These are phyloP conservation scores for Amblyteles armatorius DNA, from an alignment of 2,888 invertebrate species.

Conservation along the genomic window DNA sequence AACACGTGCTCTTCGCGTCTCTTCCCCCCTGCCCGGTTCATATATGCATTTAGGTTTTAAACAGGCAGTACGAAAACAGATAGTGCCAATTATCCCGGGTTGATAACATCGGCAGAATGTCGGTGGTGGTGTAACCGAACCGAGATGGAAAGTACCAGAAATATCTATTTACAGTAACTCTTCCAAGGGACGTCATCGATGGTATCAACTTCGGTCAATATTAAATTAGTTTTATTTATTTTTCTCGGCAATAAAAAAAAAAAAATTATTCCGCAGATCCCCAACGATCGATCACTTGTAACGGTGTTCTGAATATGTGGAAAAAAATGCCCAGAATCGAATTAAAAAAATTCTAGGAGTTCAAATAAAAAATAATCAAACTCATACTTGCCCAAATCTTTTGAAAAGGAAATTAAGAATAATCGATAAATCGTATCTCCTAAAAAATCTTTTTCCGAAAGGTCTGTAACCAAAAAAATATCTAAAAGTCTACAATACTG, in stretches of 20 bases:
- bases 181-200: too few relatives aligned
- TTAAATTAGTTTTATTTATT: too few relatives aligned
- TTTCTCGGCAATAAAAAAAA: neutral
- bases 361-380: neutral
- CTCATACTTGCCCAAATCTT: too few relatives aligned
- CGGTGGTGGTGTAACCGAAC: neutral
- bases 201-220: too few relatives aligned
- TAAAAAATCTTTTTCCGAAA: neutral
- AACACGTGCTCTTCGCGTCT: slow-evolving; percentile 25
- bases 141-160: neutral
- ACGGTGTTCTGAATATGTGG: neutral
- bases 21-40: neutral
- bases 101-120: neutral
- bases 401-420: neutral
- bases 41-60: neutral
- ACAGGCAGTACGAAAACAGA: neutral
- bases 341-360: neutral
- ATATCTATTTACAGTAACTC: too few relatives aligned
- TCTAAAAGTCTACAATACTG: neutral
- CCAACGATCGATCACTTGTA: neutral
- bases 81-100: neutral
- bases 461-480: neutral
- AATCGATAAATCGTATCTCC: neutral
- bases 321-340: neutral
- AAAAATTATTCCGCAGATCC: neutral